A percentile compares a stretch with the other conserved stretches of the same genome.
Conservation (phyloP, 2,888 invertebrate genomes). For the Teleogryllus oceanicus region DNA sequence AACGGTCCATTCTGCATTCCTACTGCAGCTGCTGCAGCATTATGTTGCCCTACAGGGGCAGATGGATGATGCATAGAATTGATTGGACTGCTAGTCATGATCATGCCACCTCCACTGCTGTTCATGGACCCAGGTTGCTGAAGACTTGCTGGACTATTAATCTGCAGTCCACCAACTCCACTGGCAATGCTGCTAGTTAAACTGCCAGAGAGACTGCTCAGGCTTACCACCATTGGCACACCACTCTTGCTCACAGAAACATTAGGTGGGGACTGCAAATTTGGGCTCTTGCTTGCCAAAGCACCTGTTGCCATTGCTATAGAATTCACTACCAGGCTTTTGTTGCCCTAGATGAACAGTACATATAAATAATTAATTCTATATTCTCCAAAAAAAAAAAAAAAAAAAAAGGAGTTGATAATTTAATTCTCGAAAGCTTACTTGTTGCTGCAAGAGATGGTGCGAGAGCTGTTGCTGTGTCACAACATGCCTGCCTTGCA, state of each 20-base stretch:
- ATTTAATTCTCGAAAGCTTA: not conserved
- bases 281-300: constrained; percentile 78
- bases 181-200: not conserved
- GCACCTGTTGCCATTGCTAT: constrained; percentile 70
- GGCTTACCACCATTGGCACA: constrained; percentile 42
- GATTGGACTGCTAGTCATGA: constrained; percentile 74
- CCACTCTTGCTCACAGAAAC: constrained; percentile 62
- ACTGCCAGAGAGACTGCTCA: constrained; percentile 35
- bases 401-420: no score
- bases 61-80: constrained; percentile 60
- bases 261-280: constrained; percentile 80
- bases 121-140: constrained; percentile 44
- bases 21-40: constrained; percentile 47
- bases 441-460: constrained; percentile 59
- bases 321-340: constrained; percentile 66
- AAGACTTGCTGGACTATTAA: not conserved
- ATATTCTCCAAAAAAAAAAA: not conserved
- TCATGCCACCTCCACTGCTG: constrained; percentile 64
- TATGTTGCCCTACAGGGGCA: constrained; percentile 48
- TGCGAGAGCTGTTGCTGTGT: constrained; percentile 49
- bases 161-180: not conserved
- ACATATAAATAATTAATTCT: not conserved
- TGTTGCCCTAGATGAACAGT: constrained; percentile 58
- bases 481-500: constrained; percentile 31
- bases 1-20: constrained; percentile 77